A percentile compares a stretch with the other conserved stretches of the same genome.
These are phyloP conservation scores for Mobula hypostoma DNA, from an alignment of 2,113 vertebrate species.

Conservation along the genomic window DNA sequence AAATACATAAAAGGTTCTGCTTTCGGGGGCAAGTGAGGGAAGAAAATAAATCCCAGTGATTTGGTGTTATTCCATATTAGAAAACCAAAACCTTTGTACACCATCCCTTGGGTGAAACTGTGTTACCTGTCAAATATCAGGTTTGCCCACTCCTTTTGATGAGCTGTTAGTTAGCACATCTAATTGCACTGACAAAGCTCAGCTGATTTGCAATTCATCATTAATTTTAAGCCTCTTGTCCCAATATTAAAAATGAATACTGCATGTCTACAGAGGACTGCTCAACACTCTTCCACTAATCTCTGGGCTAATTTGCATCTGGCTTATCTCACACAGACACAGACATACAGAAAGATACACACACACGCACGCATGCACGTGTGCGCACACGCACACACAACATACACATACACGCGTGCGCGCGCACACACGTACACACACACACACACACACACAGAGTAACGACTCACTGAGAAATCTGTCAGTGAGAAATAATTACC, in stretches of 20 bases:
- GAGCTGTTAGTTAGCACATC: slow-evolving; percentile 33
- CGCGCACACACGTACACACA: too few relatives aligned
- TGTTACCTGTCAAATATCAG: slow-evolving; percentile 27
- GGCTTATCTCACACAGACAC: background rate
- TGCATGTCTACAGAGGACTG: background rate
- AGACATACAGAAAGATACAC: too few relatives aligned
- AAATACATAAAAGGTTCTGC: background rate
- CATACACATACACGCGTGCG: background rate
- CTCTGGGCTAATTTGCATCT: background rate
- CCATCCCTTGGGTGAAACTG: background rate
- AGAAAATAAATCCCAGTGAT: background rate
- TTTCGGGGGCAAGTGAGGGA: background rate
- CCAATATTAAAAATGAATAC: slow-evolving; percentile 21
- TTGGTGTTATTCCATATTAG: background rate
- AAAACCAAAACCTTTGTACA: background rate
- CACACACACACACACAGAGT: background rate
- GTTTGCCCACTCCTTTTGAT: slow-evolving; percentile 28
- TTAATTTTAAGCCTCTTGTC: slow-evolving; percentile 33
- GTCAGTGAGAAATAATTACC: slow-evolving; percentile 37
- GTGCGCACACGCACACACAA: background rate
- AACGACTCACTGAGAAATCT: background rate
- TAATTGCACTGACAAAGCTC: slow-evolving; percentile 33
- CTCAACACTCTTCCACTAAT: background rate
- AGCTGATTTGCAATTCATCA: slow-evolving; percentile 34
- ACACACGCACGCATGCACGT: background rate